Percentiles rank a stretch among this genome's conserved stretches.
These are phyloP conservation scores for Euleptes europaea DNA, from an alignment of 2,113 vertebrate species.

Conservation along the genomic window DNA sequence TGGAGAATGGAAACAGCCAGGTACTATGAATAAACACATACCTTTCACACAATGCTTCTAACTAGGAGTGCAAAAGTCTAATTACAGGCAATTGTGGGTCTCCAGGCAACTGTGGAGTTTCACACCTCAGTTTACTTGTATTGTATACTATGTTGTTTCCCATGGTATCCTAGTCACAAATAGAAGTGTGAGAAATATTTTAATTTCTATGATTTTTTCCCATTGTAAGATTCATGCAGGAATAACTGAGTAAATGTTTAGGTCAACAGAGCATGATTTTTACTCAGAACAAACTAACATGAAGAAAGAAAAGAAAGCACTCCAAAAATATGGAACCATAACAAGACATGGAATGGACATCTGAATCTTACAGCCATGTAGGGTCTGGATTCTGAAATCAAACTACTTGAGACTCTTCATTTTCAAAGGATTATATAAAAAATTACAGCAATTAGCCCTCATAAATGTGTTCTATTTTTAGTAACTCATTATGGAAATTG, in stretches of 20 bases:
- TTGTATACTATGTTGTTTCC: constrained; percentile 26
- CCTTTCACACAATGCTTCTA: background rate
- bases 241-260: too few relatives aligned
- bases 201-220: constrained; percentile 2
- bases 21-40: background rate
- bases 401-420: background rate
- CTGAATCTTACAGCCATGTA: too few relatives aligned
- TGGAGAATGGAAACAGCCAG: background rate
- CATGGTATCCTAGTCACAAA: constrained; percentile 30
- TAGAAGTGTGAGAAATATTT: constrained; percentile 41
- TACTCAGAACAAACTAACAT: too few relatives aligned
- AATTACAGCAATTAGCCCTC: background rate
- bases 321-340: too few relatives aligned
- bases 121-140: constrained; percentile 52
- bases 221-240: too few relatives aligned
- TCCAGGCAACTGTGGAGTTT: constrained; percentile 60
- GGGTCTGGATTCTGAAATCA: too few relatives aligned
- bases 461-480: background rate
- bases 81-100: background rate
- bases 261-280: too few relatives aligned
- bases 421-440: constrained; percentile 1
- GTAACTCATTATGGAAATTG: background rate
- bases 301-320: too few relatives aligned
- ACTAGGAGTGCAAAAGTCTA: background rate
- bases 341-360: too few relatives aligned